Percentiles rank a stretch among this genome's conserved stretches.
Evolutionary conservation across 2,113 vertebrate genomes (phyloP).

Genomic region (Vulpes vulpes): DNA sequence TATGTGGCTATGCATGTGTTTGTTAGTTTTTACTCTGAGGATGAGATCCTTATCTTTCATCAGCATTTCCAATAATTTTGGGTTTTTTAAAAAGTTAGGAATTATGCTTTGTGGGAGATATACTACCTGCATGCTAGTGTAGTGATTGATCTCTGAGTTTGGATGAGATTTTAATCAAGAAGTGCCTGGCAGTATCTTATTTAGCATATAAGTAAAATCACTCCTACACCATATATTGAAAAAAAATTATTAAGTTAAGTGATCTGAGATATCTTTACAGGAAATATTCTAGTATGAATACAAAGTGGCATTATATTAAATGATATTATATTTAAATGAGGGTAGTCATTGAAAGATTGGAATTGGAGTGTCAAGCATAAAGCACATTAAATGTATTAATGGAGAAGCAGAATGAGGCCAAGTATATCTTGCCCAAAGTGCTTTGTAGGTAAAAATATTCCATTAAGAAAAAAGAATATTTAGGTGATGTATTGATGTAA

Average conservation of each 20-base stretch:
- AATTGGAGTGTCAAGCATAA: not conserved
- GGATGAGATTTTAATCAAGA: conserved; percentile 21
- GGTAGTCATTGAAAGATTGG: not conserved
- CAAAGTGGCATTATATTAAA: not conserved
- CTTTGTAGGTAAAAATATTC: conserved; percentile 45
- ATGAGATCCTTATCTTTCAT: not conserved
- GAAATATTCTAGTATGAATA: not conserved
- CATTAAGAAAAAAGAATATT: conserved; percentile 52
- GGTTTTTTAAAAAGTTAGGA: not conserved
- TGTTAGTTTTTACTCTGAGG: not conserved
- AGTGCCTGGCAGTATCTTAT: not conserved
- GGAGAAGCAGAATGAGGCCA: not conserved
- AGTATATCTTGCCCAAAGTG: conserved; percentile 28
- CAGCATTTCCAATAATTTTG: not conserved
- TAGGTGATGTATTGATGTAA: conserved; percentile 21
- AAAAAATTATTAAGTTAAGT: conserved; percentile 11
- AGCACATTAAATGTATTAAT: conserved; percentile 8
- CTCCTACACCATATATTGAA: not conserved
- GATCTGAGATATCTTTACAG: not conserved
- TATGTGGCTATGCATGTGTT: not conserved
- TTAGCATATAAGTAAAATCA: not conserved
- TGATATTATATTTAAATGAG: conserved; percentile 48
- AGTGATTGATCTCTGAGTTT: not conserved
- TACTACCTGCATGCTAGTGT: not conserved
- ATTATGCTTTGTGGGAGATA: not conserved